These are phyloP conservation scores for Orestias chungarensis DNA, from an alignment of 2,797 vertebrate genomes.

Conservation along the genomic window DNA sequence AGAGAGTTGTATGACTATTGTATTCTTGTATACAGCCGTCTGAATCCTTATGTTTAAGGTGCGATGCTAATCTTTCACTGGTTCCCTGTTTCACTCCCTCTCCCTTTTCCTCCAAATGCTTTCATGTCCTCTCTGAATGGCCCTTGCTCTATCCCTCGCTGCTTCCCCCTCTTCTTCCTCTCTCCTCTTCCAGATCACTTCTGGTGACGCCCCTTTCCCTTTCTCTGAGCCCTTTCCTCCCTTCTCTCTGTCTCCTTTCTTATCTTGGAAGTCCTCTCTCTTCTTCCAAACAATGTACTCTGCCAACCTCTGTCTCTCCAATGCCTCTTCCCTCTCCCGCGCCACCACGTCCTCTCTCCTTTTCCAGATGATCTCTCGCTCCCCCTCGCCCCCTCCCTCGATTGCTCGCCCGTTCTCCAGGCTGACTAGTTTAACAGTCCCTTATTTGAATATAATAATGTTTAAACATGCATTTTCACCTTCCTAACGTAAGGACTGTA, in stretches of 20 bases:
- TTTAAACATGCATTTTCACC: constrained; percentile 23
- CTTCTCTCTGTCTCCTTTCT: constrained; percentile 71
- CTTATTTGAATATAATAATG: constrained; percentile 51
- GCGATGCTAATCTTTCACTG: constrained; percentile 26
- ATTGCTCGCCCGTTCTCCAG: constrained; percentile 85
- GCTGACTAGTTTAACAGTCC: constrained; percentile 74
- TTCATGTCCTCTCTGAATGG: constrained; percentile 77
- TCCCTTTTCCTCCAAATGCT: constrained; percentile 82
- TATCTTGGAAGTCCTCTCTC: constrained; percentile 86
- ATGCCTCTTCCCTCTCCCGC: constrained; percentile 77
- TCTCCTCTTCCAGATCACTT: constrained; percentile 85
- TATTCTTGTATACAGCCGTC: constrained; percentile 39
- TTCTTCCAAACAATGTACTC: constrained; percentile 82
- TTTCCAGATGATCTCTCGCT: constrained; percentile 78
- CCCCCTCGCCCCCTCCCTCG: constrained; percentile 78
- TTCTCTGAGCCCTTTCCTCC: constrained; percentile 59
- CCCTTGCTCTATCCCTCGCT: constrained; percentile 71
- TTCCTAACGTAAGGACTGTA: constrained; percentile 19
- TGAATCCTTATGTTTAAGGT: constrained; percentile 42
- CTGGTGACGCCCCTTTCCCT: constrained; percentile 62
- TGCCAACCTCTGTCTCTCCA: constrained; percentile 73
- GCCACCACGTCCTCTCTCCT: constrained; percentile 83
- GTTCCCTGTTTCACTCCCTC: constrained; percentile 55
- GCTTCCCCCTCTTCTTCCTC: constrained; percentile 66
- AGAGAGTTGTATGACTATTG: constrained; percentile 59